Conservation (phyloP, 1,140 invertebrate species). For the Leptinotarsa lineolata region DNA sequence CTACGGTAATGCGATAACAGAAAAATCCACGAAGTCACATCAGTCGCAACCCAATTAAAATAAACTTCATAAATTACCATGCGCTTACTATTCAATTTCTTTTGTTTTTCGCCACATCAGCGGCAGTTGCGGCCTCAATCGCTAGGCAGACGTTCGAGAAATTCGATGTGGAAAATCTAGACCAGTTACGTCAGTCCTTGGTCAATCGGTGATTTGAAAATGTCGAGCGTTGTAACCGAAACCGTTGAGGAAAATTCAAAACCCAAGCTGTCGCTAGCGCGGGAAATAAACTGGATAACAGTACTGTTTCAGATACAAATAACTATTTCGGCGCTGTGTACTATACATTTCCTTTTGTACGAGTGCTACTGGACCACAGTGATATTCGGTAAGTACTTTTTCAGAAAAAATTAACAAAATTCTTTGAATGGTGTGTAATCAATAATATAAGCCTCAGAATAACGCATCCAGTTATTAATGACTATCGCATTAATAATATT, state of each 20-base stretch:
- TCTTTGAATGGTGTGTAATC: too few species aligned
- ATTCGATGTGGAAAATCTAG: not conserved
- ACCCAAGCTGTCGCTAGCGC: constrained; percentile 30
- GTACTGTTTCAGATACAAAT: constrained; percentile 41
- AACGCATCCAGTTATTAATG: too few species aligned
- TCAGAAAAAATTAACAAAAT: constrained; percentile 53
- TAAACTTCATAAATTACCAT: constrained; percentile 14
- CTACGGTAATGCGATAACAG: too few species aligned
- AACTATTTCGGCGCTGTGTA: constrained; percentile 29
- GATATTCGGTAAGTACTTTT: constrained; percentile 49
- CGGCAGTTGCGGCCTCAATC: not conserved
- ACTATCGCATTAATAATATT: too few species aligned
- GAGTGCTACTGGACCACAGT: constrained; percentile 39
- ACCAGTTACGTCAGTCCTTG: not conserved
- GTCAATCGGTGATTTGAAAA: not conserved
- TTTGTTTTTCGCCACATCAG: not conserved
- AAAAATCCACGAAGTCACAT: too few species aligned
- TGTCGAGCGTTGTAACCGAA: constrained; percentile 13
- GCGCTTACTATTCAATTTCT: constrained; percentile 9
- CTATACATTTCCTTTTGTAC: constrained; percentile 33
- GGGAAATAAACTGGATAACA: constrained; percentile 40
- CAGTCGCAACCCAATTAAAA: too few species aligned
- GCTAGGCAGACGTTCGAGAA: not conserved
- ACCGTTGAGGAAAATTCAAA: constrained; percentile 7
- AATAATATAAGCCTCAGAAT: too few species aligned